phyloP scores from a whole-genome alignment of 2,888 invertebrate genomes.

The Megastigmus dorsalis region DNA sequence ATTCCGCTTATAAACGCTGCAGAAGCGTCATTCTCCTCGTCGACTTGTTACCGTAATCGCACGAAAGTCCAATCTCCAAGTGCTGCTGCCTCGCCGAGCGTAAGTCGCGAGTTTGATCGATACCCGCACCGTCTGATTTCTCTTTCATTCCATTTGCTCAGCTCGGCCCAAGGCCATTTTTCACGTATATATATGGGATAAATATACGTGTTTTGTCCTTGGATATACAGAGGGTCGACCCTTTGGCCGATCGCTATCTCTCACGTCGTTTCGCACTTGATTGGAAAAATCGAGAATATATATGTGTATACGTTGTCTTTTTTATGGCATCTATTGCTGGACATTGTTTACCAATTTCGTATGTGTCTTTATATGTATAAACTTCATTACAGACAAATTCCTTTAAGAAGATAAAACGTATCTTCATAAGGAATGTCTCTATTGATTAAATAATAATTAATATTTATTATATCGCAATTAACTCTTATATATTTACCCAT shows the following conservation, averaged over 20 bases:
- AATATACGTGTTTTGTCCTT: background rate
- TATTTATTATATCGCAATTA: too few relatives aligned
- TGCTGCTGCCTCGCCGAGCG: background rate
- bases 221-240: background rate
- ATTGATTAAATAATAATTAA: too few relatives aligned
- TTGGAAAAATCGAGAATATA: conserved; percentile 8
- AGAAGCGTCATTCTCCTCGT: background rate
- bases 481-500: too few relatives aligned
- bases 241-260: conserved; percentile 8
- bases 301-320: too few relatives aligned
- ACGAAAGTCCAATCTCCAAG: background rate
- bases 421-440: too few relatives aligned
- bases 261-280: conserved; percentile 1
- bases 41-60: too few relatives aligned
- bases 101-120: conserved; percentile 42
- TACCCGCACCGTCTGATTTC: conserved; percentile 11
- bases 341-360: too few relatives aligned
- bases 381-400: too few relatives aligned
- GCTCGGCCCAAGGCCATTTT: conserved; percentile 27
- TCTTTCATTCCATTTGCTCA: conserved; percentile 20
- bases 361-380: too few relatives aligned
- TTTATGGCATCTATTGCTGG: too few relatives aligned
- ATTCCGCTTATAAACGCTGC: too few relatives aligned
- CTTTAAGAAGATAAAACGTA: too few relatives aligned
- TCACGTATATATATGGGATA: conserved; percentile 12